Evolutionary conservation across 2,797 vertebrate genomes (phyloP).

Genomic region (Potorous gilbertii): DNA sequence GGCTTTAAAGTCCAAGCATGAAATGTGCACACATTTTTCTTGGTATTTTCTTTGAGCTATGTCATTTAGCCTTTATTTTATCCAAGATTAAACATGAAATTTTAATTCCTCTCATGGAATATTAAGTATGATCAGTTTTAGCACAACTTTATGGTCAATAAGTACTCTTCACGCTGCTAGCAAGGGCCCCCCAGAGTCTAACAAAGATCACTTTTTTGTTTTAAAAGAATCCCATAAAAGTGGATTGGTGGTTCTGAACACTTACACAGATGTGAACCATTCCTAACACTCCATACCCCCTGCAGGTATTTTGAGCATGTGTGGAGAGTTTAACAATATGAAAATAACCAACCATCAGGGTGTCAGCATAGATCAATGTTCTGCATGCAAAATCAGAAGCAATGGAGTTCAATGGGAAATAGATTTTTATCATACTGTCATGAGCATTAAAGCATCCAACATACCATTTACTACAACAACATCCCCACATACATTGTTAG

Average conservation of each 20-base stretch:
- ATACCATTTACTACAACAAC: neutral
- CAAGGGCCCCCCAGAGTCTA: constrained; percentile 63
- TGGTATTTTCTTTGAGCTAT: constrained; percentile 6
- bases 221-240: constrained; percentile 78
- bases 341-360: constrained; percentile 62
- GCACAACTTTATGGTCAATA: constrained; percentile 68
- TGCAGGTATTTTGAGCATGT: neutral
- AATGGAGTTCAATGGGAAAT: accelerated
- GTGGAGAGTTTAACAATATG: constrained; percentile 56
- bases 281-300: constrained; percentile 37
- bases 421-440: accelerated
- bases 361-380: constrained; percentile 8
- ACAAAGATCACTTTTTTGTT: constrained; percentile 77
- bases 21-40: constrained; percentile 6
- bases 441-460: neutral
- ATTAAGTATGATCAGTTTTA: constrained; percentile 72
- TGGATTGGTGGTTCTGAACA: constrained; percentile 69
- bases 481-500: neutral
- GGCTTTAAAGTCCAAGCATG: neutral
- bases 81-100: constrained; percentile 51
- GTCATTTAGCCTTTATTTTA: constrained; percentile 43
- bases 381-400: accelerated
- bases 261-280: constrained; percentile 71
- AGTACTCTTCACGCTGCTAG: constrained; percentile 58
- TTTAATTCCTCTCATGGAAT: constrained; percentile 51